phyloP scores from a whole-genome alignment of 2,888 invertebrate genomes.

The Amaurobius ferox region DNA sequence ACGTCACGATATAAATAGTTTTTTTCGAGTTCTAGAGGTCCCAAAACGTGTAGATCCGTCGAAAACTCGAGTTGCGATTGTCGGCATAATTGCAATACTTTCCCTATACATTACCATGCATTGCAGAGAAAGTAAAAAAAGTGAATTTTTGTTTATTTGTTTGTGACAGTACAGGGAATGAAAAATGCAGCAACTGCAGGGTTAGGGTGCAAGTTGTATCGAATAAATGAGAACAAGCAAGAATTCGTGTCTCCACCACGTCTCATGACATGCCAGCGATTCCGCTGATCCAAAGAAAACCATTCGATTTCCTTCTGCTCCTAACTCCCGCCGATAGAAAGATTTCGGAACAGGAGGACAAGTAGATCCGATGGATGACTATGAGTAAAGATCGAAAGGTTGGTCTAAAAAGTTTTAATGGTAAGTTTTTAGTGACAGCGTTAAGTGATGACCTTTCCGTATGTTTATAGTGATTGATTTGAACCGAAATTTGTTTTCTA shows the following conservation, averaged over 20 bases:
- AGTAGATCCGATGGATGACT: constrained; percentile 51
- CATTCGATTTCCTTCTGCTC: constrained; percentile 26
- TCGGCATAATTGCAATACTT: no score
- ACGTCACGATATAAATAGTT: no score
- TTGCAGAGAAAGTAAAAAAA: constrained; percentile 2
- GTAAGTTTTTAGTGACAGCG: constrained; percentile 39
- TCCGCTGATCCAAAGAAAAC: constrained; percentile 39
- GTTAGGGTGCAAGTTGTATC: constrained; percentile 22
- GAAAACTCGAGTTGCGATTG: no score
- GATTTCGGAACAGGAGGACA: constrained; percentile 12
- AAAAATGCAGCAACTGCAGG: constrained; percentile 5
- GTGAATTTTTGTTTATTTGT: constrained; percentile 62
- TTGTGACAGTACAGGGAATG: constrained; percentile 37
- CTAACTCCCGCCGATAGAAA: constrained; percentile 31
- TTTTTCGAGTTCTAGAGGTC: no score
- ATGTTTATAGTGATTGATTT: constrained; percentile 65
- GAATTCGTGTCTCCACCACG: constrained; percentile 67
- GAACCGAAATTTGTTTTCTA: constrained; percentile 38
- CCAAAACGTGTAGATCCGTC: no score
- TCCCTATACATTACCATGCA: no score
- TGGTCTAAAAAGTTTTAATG: constrained; percentile 9
- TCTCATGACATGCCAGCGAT: constrained; percentile 29
- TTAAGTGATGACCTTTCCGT: constrained; percentile 38
- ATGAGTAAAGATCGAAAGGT: constrained; percentile 41
- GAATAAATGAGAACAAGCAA: constrained; percentile 69